Conservation (phyloP, 2,888 invertebrate species). For the Mycogona germanica region DNA sequence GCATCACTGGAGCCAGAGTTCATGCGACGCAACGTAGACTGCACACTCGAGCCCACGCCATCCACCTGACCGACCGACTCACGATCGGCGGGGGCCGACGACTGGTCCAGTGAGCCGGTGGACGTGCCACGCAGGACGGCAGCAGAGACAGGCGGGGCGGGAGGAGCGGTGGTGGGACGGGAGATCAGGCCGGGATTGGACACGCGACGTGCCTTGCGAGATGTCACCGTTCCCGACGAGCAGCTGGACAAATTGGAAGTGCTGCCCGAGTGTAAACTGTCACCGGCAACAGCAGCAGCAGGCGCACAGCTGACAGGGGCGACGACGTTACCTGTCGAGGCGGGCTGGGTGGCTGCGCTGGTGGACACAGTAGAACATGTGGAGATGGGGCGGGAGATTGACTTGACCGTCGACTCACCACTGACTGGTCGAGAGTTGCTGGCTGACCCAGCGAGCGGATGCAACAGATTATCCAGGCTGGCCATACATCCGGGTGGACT, state of each 20-base stretch:
- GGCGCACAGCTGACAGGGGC: not conserved
- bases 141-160: constrained; percentile 24
- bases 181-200: constrained; percentile 21
- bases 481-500: constrained; percentile 8
- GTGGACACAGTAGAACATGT: no score
- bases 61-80: no score
- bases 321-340: not conserved
- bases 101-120: no score
- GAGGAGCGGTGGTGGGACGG: constrained; percentile 27
- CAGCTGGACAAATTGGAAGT: not conserved
- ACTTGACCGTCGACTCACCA: not conserved
- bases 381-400: no score
- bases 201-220: constrained; percentile 21
- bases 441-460: not conserved
- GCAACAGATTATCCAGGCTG: not conserved
- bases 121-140: no score
- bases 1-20: no score
- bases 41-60: no score
- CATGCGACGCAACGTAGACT: no score
- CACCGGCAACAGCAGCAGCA: not conserved
- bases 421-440: not conserved
- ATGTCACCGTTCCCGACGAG: not conserved
- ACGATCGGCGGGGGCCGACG: no score
- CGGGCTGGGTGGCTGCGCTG: not conserved
- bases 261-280: no score